These are phyloP conservation scores for Neopipo cinnamomea DNA, from an alignment of 2,113 vertebrate species.

Conservation along the genomic window DNA sequence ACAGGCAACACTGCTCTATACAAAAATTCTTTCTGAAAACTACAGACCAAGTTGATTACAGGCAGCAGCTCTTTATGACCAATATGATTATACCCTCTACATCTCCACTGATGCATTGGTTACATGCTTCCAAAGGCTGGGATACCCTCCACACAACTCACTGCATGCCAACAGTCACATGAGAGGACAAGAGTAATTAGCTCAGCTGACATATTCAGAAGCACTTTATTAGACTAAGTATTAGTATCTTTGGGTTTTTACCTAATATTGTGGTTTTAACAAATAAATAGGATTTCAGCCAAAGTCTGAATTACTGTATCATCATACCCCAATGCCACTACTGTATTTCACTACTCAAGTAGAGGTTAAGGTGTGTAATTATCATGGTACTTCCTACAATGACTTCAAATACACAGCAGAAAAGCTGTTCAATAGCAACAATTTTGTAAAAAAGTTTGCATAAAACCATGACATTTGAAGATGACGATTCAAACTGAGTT, in stretches of 20 bases:
- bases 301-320: background rate
- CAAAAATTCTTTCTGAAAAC: background rate
- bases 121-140: background rate
- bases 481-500: background rate
- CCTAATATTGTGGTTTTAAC: background rate
- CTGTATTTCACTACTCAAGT: background rate
- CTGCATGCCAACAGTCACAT: background rate
- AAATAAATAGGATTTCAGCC: background rate
- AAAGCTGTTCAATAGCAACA: background rate
- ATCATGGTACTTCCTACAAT: background rate
- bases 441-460: background rate
- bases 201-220: background rate
- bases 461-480: background rate
- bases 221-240: background rate
- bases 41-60: background rate
- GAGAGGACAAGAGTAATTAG: background rate
- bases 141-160: background rate
- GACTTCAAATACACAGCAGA: background rate
- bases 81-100: background rate
- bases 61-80: background rate
- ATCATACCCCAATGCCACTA: background rate
- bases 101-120: rapidly evolving
- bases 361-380: background rate
- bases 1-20: background rate
- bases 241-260: background rate